A percentile compares a stretch with the other conserved stretches of the same genome.
These are phyloP conservation scores for Eunapius fragilis DNA, from an alignment of 37 sponge, comb jelly and placozoan genomes.

Conservation along the genomic window DNA sequence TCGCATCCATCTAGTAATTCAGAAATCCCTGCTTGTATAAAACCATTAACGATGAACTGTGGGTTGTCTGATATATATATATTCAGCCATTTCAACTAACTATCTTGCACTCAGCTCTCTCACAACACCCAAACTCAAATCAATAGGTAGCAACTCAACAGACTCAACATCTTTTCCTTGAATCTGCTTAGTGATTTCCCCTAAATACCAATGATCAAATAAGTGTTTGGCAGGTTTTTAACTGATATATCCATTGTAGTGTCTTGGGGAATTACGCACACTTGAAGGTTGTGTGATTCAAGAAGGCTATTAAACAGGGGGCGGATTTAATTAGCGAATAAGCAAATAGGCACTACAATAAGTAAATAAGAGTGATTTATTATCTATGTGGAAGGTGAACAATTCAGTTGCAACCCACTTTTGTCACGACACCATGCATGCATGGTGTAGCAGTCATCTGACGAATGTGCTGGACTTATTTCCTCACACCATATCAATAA, in stretches of 20 bases:
- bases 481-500: no score
- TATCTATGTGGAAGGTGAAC: no score
- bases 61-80: slow-evolving; percentile 25
- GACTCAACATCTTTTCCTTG: no score
- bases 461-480: no score
- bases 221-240: slow-evolving; percentile 64
- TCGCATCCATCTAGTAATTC: neutral
- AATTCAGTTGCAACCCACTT: no score
- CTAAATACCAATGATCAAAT: slow-evolving; percentile 60
- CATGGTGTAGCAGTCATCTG: no score
- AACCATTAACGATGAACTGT: slow-evolving; percentile 13
- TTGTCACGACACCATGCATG: no score
- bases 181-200: slow-evolving; percentile 22
- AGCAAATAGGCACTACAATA: no score
- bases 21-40: slow-evolving; percentile 12
- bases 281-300: slow-evolving; percentile 47
- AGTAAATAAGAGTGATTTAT: no score
- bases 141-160: slow-evolving; percentile 9
- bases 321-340: no score
- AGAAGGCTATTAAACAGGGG: slow-evolving; percentile 3
- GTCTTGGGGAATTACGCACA: slow-evolving; percentile 43
- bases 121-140: slow-evolving; percentile 5
- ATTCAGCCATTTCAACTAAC: slow-evolving; percentile 11
- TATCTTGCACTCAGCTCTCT: slow-evolving; percentile 14
- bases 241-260: slow-evolving; percentile 64